phyloP scores from a whole-genome alignment of 2,888 invertebrate species.

The Erebia epiphron region DNA sequence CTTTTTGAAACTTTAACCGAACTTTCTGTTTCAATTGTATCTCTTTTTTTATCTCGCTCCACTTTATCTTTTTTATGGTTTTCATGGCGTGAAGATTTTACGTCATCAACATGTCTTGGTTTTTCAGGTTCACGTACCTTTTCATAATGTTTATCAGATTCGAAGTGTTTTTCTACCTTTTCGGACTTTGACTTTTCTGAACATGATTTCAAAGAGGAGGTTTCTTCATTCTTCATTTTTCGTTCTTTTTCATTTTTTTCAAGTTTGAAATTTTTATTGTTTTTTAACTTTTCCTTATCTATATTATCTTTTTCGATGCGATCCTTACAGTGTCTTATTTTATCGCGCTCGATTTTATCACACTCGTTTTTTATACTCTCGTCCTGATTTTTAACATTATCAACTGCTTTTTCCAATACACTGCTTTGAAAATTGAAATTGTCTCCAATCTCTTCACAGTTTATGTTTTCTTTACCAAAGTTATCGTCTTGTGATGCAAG shows the following conservation, averaged over 20 bases:
- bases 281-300: constrained; percentile 65
- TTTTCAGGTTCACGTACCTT: constrained; percentile 62
- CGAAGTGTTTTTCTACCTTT: constrained; percentile 42
- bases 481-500: constrained; percentile 55
- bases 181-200: constrained; percentile 57
- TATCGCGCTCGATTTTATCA: constrained; percentile 74
- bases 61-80: constrained; percentile 75
- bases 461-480: constrained; percentile 74
- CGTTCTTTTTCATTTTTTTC: constrained; percentile 65
- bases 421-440: constrained; percentile 61
- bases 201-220: constrained; percentile 49
- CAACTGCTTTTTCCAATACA: constrained; percentile 55
- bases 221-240: constrained; percentile 54
- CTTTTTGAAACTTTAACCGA: constrained; percentile 54
- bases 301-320: constrained; percentile 63
- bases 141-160: constrained; percentile 57
- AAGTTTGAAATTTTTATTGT: constrained; percentile 52
- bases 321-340: constrained; percentile 62
- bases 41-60: constrained; percentile 69
- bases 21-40: constrained; percentile 55
- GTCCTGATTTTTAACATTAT: constrained; percentile 67
- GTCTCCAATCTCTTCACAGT: constrained; percentile 66
- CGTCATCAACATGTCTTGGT: constrained; percentile 58
- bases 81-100: constrained; percentile 72
- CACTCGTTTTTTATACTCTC: constrained; percentile 68